Base-by-base conservation (phyloP, 2,113 vertebrate species). In the Struthio camelus region DNA sequence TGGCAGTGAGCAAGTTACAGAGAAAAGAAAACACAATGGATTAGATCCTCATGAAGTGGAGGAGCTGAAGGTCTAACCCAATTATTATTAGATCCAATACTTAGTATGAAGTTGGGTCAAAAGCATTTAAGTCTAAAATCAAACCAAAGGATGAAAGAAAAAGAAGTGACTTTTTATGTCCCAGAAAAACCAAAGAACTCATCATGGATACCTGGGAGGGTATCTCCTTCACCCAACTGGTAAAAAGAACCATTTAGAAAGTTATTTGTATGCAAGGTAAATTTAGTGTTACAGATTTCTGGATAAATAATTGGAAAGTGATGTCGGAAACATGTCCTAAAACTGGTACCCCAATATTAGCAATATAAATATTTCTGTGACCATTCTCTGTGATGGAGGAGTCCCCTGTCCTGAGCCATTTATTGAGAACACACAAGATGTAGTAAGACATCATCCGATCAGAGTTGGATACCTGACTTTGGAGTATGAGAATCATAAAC, bases 401-500 rank as follows among this genome's bases (percentile, higher is more conserved):
- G 94, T 97, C 97, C 97, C 98, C 97, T 98, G 94, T 97, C 91
- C 93, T 93, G 97, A 98, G 97, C 97, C 97, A 98, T 98, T 98
- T 98, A 98, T 98, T 98, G 97, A 98, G 83, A 72, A 96, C 93
- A 92, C 90, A 97, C 61, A 97, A 85, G 76, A 95, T 96, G 93
- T 97, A 95, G 64, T 48, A 97, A 97, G 80, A 98, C 53, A 95
- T 40, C 87, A 96, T 94, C 93, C 89, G 87, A 97, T 97, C 94
- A 93, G 97, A 98, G 69, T 53, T 98, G 96, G 97, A 97, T 98
- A 98, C 97, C 98, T 98, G 97, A 98, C 98, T 98, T 98, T 97
- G 97, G 96, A 98, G 97, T 98, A 98, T 98, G 97, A 98, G 96
- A 98, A 98, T 98, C 98, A 98, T 98, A 98, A 97, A 98, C 98